Evolutionary conservation across 2,113 vertebrate genomes (phyloP).

Genomic region (Girardinichthys multiradiatus): DNA sequence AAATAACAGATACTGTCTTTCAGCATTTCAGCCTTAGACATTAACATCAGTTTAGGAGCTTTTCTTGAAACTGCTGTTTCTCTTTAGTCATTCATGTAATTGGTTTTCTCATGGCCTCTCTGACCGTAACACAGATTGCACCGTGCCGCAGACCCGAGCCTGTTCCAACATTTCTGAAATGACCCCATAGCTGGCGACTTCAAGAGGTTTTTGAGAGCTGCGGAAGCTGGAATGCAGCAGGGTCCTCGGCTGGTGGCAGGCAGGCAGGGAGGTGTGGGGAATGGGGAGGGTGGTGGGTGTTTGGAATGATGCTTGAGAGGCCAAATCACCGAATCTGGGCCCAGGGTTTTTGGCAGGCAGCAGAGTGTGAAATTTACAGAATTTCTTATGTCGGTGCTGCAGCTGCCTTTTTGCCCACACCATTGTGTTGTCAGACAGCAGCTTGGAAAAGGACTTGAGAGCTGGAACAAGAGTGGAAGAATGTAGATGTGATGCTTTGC

Average conservation of each 20-base stretch:
- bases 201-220: constrained; percentile 74
- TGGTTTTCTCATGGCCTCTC: constrained; percentile 43
- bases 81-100: constrained; percentile 44
- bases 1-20: constrained; percentile 16
- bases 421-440: constrained; percentile 60
- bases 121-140: constrained; percentile 46
- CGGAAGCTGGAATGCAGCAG: constrained; percentile 72
- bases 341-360: constrained; percentile 86
- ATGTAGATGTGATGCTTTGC: constrained; percentile 80
- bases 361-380: constrained; percentile 88
- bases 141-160: constrained; percentile 77
- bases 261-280: constrained; percentile 16
- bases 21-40: constrained; percentile 11
- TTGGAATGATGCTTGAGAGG: constrained; percentile 80
- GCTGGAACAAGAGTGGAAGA: constrained; percentile 53
- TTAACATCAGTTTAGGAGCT: constrained; percentile 11
- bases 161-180: constrained; percentile 84
- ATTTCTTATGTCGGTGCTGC: constrained; percentile 85
- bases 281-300: not conserved
- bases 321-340: constrained; percentile 86
- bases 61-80: constrained; percentile 5
- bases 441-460: constrained; percentile 36
- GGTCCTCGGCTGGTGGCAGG: constrained; percentile 71
- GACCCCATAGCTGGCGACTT: constrained; percentile 82
- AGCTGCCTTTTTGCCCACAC: constrained; percentile 84